Conservation (phyloP, 2,113 vertebrate genomes). For the Eurypyga helias region DNA sequence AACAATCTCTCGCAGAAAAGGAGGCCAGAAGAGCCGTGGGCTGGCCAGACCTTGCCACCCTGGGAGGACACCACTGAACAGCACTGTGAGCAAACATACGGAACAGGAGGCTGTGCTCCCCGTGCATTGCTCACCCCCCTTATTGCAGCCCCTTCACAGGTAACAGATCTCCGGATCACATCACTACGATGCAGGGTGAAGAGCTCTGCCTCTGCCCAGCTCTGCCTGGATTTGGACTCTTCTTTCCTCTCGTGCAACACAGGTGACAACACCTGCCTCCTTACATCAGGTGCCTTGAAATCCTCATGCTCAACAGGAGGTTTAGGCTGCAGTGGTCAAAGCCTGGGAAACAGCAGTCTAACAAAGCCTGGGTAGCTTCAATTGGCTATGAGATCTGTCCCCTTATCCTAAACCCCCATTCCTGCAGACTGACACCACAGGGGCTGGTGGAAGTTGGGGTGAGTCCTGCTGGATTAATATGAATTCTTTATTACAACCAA, state of each 20-base stretch:
- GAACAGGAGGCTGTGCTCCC: rapidly evolving
- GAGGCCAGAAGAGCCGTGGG: neutral
- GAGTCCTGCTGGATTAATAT: neutral
- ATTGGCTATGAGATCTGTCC: neutral
- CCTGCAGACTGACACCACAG: neutral
- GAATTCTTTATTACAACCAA: neutral
- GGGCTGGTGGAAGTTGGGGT: neutral
- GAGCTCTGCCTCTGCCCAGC: neutral
- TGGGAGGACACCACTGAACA: rapidly evolving
- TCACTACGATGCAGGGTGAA: rapidly evolving
- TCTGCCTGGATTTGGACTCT: neutral
- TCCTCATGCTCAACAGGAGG: neutral
- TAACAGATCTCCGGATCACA: too few species aligned
- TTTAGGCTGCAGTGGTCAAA: neutral
- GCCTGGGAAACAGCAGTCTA: neutral
- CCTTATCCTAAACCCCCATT: neutral
- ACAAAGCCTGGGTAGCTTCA: neutral
- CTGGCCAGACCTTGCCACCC: neutral
- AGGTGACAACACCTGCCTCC: neutral
- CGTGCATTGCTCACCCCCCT: rapidly evolving
- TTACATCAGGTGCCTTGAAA: neutral
- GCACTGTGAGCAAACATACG: neutral
- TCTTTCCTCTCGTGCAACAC: neutral
- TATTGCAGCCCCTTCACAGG: too few species aligned
- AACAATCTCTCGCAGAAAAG: neutral